phyloP scores from a whole-genome alignment of 2,888 invertebrate genomes.

The Drosophila kuntzei region DNA sequence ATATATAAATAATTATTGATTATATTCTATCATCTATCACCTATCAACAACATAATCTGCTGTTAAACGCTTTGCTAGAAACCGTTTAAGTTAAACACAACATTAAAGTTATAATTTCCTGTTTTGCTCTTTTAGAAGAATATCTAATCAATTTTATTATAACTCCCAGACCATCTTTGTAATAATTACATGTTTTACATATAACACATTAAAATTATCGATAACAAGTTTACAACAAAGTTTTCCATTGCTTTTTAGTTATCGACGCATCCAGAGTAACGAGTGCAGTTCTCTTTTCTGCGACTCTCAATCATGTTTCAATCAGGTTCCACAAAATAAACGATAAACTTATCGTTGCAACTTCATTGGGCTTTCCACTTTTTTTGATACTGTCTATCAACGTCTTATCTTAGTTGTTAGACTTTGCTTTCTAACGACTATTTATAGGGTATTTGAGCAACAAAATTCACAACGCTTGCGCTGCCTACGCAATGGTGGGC shows the following conservation, averaged over 20 bases:
- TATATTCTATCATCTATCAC: no score
- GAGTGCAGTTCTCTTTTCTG: neutral
- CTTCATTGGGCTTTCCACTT: neutral
- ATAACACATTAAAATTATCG: no score
- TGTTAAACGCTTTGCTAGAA: no score
- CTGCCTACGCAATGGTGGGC: conserved; percentile 58
- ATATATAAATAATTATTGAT: no score
- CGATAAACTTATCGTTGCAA: neutral
- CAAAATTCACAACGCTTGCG: conserved; percentile 44
- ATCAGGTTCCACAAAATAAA: neutral
- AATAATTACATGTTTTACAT: no score
- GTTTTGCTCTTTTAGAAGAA: no score
- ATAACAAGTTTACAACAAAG: no score
- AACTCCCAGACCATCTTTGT: no score
- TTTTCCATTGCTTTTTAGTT: no score
- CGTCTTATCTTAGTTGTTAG: conserved; percentile 1
- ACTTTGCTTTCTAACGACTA: neutral
- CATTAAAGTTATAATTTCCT: neutral
- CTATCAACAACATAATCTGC: no score
- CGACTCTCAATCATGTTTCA: neutral
- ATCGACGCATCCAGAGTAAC: neutral
- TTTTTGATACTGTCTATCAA: neutral
- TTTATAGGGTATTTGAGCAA: conserved; percentile 39
- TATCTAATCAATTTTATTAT: no score
- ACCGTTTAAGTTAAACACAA: no score